Evolutionary conservation across 2,113 vertebrate species (phyloP).

Genomic region (Lucifuga dentata): DNA sequence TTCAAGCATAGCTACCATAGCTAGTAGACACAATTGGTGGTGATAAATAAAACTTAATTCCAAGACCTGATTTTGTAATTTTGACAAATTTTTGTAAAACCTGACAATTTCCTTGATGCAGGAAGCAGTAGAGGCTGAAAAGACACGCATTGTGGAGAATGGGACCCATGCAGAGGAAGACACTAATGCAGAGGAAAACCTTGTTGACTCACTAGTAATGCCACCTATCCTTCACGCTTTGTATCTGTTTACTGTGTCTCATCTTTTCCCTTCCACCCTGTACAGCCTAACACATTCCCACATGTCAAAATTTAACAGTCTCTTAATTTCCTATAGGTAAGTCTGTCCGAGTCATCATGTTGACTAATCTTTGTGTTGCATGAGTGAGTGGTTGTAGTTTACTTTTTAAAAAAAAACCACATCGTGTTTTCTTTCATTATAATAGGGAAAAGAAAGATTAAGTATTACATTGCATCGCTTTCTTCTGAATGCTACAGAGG

Average conservation of each 20-base stretch:
- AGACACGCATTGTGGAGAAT: constrained; percentile 68
- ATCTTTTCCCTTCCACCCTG: constrained; percentile 18
- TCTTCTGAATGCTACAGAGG: neutral
- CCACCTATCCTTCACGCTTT: constrained; percentile 1
- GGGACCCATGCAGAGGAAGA: constrained; percentile 60
- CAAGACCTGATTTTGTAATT: neutral
- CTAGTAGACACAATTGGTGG: neutral
- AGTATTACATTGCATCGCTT: neutral
- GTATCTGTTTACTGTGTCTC: constrained; percentile 16
- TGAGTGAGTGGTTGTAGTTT: constrained; percentile 22
- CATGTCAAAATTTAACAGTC: constrained; percentile 12
- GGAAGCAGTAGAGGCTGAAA: constrained; percentile 69
- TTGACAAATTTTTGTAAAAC: constrained; percentile 19
- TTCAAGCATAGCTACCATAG: too few relatives aligned
- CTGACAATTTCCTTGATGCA: constrained; percentile 62
- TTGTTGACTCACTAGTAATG: constrained; percentile 76
- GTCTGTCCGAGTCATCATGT: constrained; percentile 5
- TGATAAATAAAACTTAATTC: neutral
- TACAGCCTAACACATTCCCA: neutral
- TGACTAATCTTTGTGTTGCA: constrained; percentile 45
- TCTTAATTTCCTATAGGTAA: constrained; percentile 1
- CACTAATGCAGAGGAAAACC: constrained; percentile 46
- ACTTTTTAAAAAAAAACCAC: neutral
- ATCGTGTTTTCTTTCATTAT: too few relatives aligned
- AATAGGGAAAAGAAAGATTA: neutral